These are phyloP conservation scores for Microplitis deprimator DNA, from an alignment of 2,888 invertebrate genomes.

Conservation along the genomic window DNA sequence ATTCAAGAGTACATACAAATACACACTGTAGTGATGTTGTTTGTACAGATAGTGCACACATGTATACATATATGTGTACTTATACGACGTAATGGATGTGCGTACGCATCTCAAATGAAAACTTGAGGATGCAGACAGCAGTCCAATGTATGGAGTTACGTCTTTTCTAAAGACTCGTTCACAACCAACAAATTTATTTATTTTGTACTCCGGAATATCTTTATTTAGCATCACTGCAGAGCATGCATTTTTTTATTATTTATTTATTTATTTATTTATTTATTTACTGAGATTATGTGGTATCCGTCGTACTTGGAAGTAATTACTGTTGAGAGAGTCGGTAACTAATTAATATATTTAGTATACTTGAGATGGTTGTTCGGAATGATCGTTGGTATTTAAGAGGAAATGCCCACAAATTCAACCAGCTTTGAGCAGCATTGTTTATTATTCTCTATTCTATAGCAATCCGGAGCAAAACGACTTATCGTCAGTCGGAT, in stretches of 20 bases:
- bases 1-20: background rate
- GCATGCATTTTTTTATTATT: background rate
- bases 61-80: background rate
- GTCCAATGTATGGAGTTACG: background rate
- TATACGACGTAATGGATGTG: background rate
- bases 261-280: background rate
- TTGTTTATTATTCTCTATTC: constrained; percentile 27
- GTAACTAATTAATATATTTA: too few species aligned
- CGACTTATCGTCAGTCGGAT: constrained; percentile 50
- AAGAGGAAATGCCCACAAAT: background rate
- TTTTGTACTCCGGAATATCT: background rate
- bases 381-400: background rate
- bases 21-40: too few species aligned
- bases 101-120: background rate
- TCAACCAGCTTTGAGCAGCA: constrained; percentile 16
- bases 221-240: background rate
- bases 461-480: constrained; percentile 28
- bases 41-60: background rate
- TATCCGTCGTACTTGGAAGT: too few species aligned
- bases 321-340: too few species aligned
- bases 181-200: background rate
- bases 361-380: background rate
- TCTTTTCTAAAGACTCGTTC: background rate
- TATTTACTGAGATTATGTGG: background rate
- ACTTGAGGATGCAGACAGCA: background rate